Evolutionary conservation across 2,797 vertebrate species (phyloP).

Genomic region (Sebastes matsubarae): DNA sequence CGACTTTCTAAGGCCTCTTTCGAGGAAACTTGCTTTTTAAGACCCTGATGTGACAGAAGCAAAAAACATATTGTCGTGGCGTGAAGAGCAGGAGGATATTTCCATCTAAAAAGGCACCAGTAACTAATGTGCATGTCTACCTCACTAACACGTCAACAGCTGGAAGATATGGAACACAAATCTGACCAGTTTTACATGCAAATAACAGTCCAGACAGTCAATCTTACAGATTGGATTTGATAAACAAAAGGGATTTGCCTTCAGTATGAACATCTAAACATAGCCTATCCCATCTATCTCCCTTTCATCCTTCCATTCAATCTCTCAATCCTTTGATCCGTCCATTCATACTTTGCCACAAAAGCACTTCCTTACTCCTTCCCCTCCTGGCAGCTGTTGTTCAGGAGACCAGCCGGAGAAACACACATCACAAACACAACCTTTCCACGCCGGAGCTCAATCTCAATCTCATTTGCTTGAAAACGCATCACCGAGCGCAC

Average conservation of each 20-base stretch:
- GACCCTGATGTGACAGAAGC: neutral
- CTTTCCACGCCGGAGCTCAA: neutral
- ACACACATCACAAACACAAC: conserved; percentile 3
- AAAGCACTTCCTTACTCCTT: neutral
- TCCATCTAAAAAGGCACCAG: neutral
- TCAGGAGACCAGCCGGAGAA: conserved; percentile 1
- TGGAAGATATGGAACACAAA: neutral
- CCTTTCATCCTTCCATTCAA: conserved; percentile 12
- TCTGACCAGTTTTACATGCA: neutral
- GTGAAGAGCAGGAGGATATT: neutral
- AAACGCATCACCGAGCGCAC: conserved; percentile 1
- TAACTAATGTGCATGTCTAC: neutral
- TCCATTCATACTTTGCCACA: neutral
- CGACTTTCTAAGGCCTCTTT: neutral
- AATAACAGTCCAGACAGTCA: neutral
- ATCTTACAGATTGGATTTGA: conserved; percentile 19
- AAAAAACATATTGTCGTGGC: neutral
- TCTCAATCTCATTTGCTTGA: conserved; percentile 11
- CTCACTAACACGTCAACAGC: neutral
- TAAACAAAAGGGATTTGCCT: conserved; percentile 10
- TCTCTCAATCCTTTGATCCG: conserved; percentile 22
- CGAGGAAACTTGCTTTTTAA: neutral
- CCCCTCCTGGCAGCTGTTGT: conserved; percentile 14
- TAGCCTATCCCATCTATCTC: neutral
- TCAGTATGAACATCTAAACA: neutral